phyloP scores from a whole-genome alignment of 2,888 invertebrate species.

The Caenorhabditis sinica region DNA sequence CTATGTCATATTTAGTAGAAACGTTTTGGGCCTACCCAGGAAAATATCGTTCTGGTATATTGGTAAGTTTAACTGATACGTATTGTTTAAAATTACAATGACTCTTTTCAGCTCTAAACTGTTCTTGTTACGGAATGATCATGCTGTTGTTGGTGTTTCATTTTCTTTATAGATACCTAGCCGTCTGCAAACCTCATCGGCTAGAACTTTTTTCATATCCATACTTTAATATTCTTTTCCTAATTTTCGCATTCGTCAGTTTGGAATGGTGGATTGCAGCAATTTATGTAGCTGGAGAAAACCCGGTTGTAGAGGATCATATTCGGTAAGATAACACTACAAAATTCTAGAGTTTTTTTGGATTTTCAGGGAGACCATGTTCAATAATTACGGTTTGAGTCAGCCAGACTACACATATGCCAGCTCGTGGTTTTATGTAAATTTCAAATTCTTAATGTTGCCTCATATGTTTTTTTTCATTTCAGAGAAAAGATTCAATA shows the following conservation, averaged over 20 bases:
- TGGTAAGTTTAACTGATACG: slow-evolving; percentile 1
- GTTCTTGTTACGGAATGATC: slow-evolving; percentile 33
- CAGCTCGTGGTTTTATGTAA: slow-evolving; percentile 26
- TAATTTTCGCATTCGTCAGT: slow-evolving; percentile 1
- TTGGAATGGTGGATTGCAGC: slow-evolving; percentile 35
- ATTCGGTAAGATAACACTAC: not conserved
- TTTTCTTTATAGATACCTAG: slow-evolving; percentile 47
- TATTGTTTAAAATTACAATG: not conserved
- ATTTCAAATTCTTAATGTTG: not conserved
- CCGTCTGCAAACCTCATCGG: slow-evolving; percentile 38
- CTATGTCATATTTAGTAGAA: slow-evolving; percentile 37
- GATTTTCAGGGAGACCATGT: slow-evolving; percentile 34
- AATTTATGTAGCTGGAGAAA: slow-evolving; percentile 18
- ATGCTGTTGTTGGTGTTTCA: slow-evolving; percentile 29
- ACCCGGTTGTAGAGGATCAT: slow-evolving; percentile 1
- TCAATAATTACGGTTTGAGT: slow-evolving; percentile 1
- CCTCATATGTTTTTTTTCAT: not conserved
- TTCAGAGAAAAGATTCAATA: slow-evolving; percentile 11
- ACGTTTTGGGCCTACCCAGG: slow-evolving; percentile 21
- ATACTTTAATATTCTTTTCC: not conserved
- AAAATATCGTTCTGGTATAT: slow-evolving; percentile 41
- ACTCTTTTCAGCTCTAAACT: slow-evolving; percentile 31
- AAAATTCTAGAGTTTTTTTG: not conserved
- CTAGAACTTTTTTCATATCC: slow-evolving; percentile 20
- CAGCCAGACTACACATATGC: slow-evolving; percentile 21